Percentiles rank a stretch among this genome's conserved stretches.
phyloP scores from a whole-genome alignment of 2,113 vertebrate species.

The Sylvilagus bachmani region DNA sequence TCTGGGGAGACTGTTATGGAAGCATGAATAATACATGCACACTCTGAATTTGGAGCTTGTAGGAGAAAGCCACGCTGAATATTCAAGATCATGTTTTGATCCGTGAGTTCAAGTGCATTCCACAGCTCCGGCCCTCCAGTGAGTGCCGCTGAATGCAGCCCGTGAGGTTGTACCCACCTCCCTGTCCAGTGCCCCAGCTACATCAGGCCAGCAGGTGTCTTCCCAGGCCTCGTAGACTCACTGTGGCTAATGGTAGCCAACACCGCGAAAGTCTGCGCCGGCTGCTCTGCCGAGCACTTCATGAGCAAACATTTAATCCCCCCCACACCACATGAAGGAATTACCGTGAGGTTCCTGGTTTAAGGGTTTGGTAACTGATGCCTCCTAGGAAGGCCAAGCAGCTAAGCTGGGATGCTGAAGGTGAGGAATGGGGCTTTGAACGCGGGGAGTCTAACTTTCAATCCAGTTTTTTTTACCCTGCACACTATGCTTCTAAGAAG shows the following conservation, averaged over 20 bases:
- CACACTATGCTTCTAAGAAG: not conserved
- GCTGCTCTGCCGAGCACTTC: not conserved
- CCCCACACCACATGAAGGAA: not conserved
- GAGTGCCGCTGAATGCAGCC: accelerated
- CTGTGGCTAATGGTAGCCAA: not conserved
- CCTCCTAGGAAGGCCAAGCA: not conserved
- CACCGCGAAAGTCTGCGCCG: not conserved
- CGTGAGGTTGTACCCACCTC: accelerated
- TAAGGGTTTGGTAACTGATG: not conserved
- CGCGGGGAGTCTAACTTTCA: not conserved
- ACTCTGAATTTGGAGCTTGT: not conserved
- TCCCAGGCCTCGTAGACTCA: not conserved
- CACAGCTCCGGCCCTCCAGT: not conserved
- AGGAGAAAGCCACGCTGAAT: not conserved
- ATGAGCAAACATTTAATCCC: not conserved
- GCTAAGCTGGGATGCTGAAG: not conserved
- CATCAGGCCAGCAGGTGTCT: not conserved
- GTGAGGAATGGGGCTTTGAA: not conserved
- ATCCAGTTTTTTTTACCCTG: not conserved
- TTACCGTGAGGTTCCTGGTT: not conserved
- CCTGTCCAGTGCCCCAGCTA: accelerated
- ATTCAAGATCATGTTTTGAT: not conserved
- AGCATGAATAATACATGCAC: not conserved
- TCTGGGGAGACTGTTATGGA: not conserved
- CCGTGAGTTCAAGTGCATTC: not conserved